Evolutionary conservation across 2,888 invertebrate species (phyloP).

Genomic region (Apocheima hispidaria): DNA sequence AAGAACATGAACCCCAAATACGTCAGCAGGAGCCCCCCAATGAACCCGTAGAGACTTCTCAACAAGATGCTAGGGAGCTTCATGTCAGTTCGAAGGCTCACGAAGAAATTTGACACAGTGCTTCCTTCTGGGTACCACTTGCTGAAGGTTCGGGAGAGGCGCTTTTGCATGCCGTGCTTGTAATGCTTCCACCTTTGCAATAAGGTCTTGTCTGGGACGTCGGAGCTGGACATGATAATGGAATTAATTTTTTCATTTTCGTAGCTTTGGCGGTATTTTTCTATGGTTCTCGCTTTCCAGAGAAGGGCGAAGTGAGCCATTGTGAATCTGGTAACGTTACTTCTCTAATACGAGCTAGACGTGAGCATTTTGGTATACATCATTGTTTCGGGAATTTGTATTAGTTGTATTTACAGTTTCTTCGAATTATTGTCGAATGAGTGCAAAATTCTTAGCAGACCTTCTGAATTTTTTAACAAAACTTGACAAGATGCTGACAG

Average conservation of each 20-base stretch:
- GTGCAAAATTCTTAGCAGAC: not conserved
- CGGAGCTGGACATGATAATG: slow-evolving; percentile 72
- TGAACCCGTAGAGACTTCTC: slow-evolving; percentile 88
- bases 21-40: slow-evolving; percentile 88
- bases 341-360: not conserved
- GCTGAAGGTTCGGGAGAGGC: slow-evolving; percentile 68
- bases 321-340: not conserved
- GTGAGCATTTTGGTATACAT: not conserved
- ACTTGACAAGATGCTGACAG: not conserved
- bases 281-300: slow-evolving; percentile 83
- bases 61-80: slow-evolving; percentile 84
- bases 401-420: not conserved
- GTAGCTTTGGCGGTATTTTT: slow-evolving; percentile 77
- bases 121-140: slow-evolving; percentile 73
- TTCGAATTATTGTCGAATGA: not conserved
- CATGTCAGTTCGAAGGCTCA: slow-evolving; percentile 77
- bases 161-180: slow-evolving; percentile 69
- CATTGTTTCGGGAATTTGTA: not conserved
- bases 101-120: slow-evolving; percentile 61
- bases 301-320: slow-evolving; percentile 87
- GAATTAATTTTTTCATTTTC: slow-evolving; percentile 87
- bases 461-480: not conserved
- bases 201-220: slow-evolving; percentile 72
- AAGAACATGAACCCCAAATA: slow-evolving; percentile 89
- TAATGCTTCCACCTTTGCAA: slow-evolving; percentile 79